phyloP scores from a whole-genome alignment of 2,113 vertebrate species.

The Taxidea taxus region DNA sequence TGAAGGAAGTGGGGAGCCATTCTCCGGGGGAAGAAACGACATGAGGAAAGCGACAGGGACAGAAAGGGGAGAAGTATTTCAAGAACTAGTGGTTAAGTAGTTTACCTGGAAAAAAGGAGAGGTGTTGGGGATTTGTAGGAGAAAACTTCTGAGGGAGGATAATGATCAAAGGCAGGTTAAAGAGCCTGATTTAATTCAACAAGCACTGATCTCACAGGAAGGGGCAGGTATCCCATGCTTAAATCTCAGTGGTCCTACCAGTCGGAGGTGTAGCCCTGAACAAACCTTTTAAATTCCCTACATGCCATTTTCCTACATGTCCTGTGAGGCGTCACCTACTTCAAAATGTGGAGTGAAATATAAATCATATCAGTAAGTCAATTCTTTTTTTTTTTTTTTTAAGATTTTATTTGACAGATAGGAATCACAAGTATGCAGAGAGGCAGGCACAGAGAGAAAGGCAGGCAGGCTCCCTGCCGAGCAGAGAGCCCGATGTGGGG shows the following conservation, averaged over 20 bases:
- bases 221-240: not conserved
- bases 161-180: not conserved
- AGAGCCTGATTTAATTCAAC: not conserved
- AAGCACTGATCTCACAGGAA: not conserved
- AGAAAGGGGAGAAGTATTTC: not conserved
- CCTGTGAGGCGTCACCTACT: not conserved
- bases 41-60: not conserved
- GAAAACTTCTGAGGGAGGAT: not conserved
- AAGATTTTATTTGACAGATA: no score
- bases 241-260: not conserved
- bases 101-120: not conserved
- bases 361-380: not conserved
- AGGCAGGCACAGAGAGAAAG: no score
- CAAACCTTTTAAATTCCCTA: not conserved
- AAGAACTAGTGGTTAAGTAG: not conserved
- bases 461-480: no score
- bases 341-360: not conserved
- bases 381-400: no score
- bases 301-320: not conserved
- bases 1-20: not conserved
- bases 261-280: not conserved
- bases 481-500: no score
- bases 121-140: not conserved
- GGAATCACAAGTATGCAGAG: no score
- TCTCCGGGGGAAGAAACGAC: not conserved